phyloP scores from a whole-genome alignment of 2,113 vertebrate genomes.

The Thomomys bottae region DNA sequence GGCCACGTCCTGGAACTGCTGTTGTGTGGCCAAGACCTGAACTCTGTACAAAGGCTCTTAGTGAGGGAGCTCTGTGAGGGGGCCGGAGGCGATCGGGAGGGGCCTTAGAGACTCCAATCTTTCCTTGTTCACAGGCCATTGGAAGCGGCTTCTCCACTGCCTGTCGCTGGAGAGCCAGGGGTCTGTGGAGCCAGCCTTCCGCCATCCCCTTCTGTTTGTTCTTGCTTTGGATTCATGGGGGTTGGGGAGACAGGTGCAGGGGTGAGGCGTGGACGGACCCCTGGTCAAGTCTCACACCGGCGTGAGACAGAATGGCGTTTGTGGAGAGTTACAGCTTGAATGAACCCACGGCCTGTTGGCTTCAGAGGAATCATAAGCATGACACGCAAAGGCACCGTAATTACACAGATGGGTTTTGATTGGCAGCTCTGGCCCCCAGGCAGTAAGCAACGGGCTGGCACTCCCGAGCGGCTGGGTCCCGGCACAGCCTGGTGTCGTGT shows the following conservation, averaged over 20 bases:
- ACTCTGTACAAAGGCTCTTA: too few species aligned
- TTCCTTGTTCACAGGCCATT: background rate
- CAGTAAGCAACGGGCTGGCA: constrained; percentile 80
- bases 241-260: too few species aligned
- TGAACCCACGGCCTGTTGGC: background rate
- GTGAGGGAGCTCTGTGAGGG: too few species aligned
- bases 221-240: background rate
- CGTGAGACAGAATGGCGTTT: background rate
- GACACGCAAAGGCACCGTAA: constrained; percentile 65
- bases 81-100: too few species aligned
- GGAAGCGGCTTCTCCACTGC: background rate
- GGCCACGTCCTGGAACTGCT: too few species aligned
- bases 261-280: background rate
- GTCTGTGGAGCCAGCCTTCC: background rate
- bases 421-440: constrained; percentile 78
- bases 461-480: constrained; percentile 76
- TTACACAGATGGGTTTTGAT: constrained; percentile 74
- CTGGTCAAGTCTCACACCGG: background rate
- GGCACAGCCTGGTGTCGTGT: constrained; percentile 72
- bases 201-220: background rate
- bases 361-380: constrained; percentile 64
- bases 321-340: constrained; percentile 38
- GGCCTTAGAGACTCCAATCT: background rate
- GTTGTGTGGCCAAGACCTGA: background rate
- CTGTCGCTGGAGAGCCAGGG: background rate